Percentiles rank a stretch among this genome's conserved stretches.
These are phyloP conservation scores for Exocentrus adspersus DNA, from an alignment of 2,888 invertebrate genomes.

Conservation along the genomic window DNA sequence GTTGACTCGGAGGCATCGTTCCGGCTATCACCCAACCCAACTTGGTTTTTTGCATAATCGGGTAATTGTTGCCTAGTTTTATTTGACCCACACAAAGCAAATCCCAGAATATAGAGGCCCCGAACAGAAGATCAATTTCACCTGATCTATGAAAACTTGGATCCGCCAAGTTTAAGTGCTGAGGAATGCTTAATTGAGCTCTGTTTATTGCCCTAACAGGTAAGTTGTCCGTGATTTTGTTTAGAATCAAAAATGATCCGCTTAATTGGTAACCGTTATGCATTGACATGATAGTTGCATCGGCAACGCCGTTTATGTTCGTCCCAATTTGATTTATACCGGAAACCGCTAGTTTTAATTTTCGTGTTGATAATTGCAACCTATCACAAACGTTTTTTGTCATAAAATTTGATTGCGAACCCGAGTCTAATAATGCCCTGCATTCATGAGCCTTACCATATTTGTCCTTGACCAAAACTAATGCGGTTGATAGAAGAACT, in stretches of 20 bases:
- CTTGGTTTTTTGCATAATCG: conserved; percentile 17
- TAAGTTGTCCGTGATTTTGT: conserved; percentile 6
- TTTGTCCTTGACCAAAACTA: background rate
- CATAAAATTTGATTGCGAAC: background rate
- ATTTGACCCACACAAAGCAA: conserved; percentile 4
- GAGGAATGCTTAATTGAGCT: background rate
- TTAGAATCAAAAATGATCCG: background rate
- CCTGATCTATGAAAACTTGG: background rate
- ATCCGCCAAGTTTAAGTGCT: background rate
- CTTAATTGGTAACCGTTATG: background rate
- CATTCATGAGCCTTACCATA: background rate
- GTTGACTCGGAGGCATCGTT: background rate
- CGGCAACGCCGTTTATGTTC: background rate
- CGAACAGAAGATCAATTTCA: background rate
- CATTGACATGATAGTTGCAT: background rate
- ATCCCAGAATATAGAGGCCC: conserved; percentile 9
- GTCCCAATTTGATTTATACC: background rate
- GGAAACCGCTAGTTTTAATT: background rate
- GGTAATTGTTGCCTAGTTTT: conserved; percentile 12
- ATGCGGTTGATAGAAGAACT: conserved; percentile 1
- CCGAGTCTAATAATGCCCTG: background rate
- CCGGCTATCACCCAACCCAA: conserved; percentile 14
- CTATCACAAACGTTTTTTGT: background rate
- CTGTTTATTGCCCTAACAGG: background rate
- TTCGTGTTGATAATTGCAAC: background rate